phyloP scores from a whole-genome alignment of 2,797 vertebrate species.

The Artibeus lituratus region DNA sequence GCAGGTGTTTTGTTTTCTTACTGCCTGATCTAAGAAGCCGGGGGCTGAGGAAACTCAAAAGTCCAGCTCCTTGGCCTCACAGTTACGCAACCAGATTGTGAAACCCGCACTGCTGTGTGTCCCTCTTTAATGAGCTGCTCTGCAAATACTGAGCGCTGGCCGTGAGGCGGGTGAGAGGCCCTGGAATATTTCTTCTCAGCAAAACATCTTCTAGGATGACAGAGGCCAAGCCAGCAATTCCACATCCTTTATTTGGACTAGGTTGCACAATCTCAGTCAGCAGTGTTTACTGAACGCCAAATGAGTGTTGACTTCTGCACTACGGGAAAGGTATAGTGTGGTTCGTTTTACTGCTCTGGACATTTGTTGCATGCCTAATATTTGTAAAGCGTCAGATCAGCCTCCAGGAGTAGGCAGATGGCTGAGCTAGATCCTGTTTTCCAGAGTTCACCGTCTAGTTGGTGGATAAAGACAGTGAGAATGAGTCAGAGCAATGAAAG shows the following conservation, averaged over 20 bases:
- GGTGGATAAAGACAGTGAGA: background rate
- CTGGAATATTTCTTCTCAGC: constrained; percentile 39
- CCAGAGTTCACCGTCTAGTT: background rate
- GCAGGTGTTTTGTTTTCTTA: background rate
- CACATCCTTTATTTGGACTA: constrained; percentile 20
- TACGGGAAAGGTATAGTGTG: background rate
- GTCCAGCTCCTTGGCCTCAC: background rate
- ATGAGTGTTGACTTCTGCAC: background rate
- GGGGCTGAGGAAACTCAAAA: background rate
- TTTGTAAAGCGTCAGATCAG: background rate
- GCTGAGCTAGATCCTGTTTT: background rate
- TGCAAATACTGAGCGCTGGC: background rate
- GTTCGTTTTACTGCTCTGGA: background rate
- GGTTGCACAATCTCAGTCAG: constrained; percentile 29
- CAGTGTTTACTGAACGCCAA: background rate
- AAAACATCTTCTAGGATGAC: background rate
- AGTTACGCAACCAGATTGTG: background rate
- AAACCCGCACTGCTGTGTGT: background rate
- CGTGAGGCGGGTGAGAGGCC: background rate
- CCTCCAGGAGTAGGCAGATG: background rate
- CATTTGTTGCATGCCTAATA: background rate
- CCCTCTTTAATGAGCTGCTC: background rate
- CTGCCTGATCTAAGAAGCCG: background rate
- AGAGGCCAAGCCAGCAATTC: background rate
- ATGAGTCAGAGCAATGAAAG: background rate